Evolutionary conservation across 2,888 invertebrate genomes (phyloP), one percentile per base, ranked within the genome.

Genomic region (Cephus nigrinus): DNA sequence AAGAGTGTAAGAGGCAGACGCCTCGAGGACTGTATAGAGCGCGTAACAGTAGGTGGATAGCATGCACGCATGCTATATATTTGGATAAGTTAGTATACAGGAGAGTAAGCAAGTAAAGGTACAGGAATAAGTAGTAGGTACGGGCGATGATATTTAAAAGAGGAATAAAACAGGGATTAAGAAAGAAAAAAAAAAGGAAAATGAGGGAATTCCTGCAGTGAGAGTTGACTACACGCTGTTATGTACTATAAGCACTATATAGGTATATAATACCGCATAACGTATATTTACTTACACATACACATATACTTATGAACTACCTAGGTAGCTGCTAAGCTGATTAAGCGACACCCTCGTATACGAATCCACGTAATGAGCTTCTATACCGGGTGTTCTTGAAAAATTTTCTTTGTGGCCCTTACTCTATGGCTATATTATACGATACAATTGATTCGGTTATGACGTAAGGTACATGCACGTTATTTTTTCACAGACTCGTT

Each of bases 341-440:
- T 85, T 82, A 85, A 83, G 82, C 82, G 82, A 84, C 85, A 81
- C 81, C 81, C 80, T 77, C 78, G 40, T 75, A 78, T 80, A 75
- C 78, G 80, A 80, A 82, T 80, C 80, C 76, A 80, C 78, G 80
- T 85, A 84, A 85, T 85, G 81, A 84, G 80, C 80, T 75, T 73
- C 80, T 79, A 82, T 82, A 78, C 81, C 80, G 80, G 79, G 79
- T 82, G 81, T 76, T 80, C 40, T 55, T 55, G 23, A 55, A 55
- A 55, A 55, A 55, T 55, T 55, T 2, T 55, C 55, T 55, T 55
- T 55, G 4, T 55, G 9, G 9, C 0, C 9, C 40, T 40, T 15
- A 5, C 15, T 55, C 23, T 23, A 23, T 55, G 9, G 1, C 9
- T 23, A 23, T 55, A 9, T 9, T 40, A 15, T 55, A 55, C 5